phyloP scores from a whole-genome alignment of 2,888 invertebrate species.

The Heliconius cydno region DNA sequence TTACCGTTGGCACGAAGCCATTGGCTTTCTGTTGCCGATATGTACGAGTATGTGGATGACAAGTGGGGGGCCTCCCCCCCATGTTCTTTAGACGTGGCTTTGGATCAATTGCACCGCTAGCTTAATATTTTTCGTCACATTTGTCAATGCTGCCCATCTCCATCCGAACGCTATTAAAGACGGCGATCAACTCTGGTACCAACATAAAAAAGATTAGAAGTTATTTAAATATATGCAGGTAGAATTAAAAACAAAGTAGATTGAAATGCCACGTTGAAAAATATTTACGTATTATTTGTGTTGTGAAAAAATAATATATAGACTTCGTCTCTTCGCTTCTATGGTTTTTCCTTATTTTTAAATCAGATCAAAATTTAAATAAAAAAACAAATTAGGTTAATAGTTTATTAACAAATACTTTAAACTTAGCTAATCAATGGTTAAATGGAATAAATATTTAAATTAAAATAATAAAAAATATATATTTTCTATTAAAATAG shows the following conservation, averaged over 20 bases:
- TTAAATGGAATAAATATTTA: neutral
- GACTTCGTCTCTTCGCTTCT: too few species aligned
- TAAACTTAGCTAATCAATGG: too few species aligned
- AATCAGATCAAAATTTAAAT: too few species aligned
- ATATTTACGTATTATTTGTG: too few species aligned
- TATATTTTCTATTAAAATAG: neutral
- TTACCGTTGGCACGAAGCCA: constrained; percentile 66
- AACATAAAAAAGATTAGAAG: constrained; percentile 5
- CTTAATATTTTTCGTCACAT: constrained; percentile 85
- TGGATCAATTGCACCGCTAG: constrained; percentile 82
- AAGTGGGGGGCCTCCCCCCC: constrained; percentile 59
- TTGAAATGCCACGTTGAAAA: too few species aligned
- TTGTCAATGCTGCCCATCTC: constrained; percentile 90
- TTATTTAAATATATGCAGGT: too few species aligned
- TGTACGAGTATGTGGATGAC: constrained; percentile 63
- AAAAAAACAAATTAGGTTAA: too few species aligned
- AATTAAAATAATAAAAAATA: neutral
- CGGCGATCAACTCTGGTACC: constrained; percentile 84
- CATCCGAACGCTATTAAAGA: constrained; percentile 91
- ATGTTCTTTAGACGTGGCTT: constrained; percentile 80
- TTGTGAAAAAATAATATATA: too few species aligned
- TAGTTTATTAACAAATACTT: too few species aligned
- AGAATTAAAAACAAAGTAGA: too few species aligned
- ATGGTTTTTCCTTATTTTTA: too few species aligned
- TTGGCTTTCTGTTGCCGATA: constrained; percentile 69